Evolutionary conservation across 2,888 invertebrate genomes (phyloP).

Genomic region (Zaprionus obscuricornis): DNA sequence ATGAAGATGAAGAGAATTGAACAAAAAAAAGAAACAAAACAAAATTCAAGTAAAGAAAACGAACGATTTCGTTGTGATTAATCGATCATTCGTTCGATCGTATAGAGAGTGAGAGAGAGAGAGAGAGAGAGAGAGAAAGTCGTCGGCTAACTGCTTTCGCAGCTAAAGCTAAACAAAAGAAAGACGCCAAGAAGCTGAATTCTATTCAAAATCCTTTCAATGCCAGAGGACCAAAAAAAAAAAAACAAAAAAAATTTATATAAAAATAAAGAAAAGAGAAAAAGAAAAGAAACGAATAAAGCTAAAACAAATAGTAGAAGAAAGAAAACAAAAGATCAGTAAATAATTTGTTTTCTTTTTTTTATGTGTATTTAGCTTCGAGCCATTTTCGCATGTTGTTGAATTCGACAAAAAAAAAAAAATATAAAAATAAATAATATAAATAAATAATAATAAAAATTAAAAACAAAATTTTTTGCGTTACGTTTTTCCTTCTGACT

Average conservation of each 20-base stretch:
- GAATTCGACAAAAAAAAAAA: slow-evolving; percentile 14
- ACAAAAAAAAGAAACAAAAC: too few species aligned
- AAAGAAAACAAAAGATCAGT: not conserved
- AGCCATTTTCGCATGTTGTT: slow-evolving; percentile 61
- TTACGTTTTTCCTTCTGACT: slow-evolving; percentile 49
- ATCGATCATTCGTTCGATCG: too few species aligned
- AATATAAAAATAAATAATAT: not conserved
- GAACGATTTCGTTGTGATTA: too few species aligned
- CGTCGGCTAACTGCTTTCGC: slow-evolving; percentile 14
- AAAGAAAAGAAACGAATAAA: not conserved
- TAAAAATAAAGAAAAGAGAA: not conserved
- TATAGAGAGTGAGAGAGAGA: too few species aligned
- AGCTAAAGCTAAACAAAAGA: too few species aligned
- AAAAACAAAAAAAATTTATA: not conserved
- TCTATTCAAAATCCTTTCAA: too few species aligned
- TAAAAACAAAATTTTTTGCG: slow-evolving; percentile 27
- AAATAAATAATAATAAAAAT: slow-evolving; percentile 11
- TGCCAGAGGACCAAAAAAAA: too few species aligned
- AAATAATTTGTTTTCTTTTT: not conserved
- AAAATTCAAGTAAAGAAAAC: not conserved
- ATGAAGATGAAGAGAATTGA: too few species aligned
- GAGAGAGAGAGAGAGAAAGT: not conserved
- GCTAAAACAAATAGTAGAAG: slow-evolving; percentile 1
- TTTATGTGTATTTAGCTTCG: too few species aligned
- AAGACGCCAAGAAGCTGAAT: too few species aligned